Evolutionary conservation across 2,888 invertebrate species (phyloP).

Genomic region (Torymus texanus): DNA sequence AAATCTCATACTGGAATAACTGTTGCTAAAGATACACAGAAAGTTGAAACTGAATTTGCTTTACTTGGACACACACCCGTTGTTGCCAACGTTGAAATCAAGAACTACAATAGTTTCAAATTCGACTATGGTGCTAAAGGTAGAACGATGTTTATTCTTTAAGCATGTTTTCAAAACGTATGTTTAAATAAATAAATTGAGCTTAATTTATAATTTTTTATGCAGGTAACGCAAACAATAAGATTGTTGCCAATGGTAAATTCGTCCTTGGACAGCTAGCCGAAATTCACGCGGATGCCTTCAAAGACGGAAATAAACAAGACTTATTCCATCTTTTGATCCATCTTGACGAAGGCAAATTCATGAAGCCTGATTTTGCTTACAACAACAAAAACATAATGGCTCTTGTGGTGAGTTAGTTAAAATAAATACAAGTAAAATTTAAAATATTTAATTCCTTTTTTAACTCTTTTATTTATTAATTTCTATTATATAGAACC

Average conservation of each 20-base stretch:
- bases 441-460: neutral
- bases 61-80: conserved; percentile 78
- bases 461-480: neutral
- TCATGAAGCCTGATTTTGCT: conserved; percentile 81
- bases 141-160: conserved; percentile 67
- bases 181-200: too few relatives aligned
- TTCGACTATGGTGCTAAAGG: conserved; percentile 77
- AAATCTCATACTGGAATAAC: conserved; percentile 76
- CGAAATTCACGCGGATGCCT: conserved; percentile 78
- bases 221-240: conserved; percentile 73
- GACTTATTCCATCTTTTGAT: conserved; percentile 79
- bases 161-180: too few relatives aligned
- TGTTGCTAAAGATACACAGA: conserved; percentile 77
- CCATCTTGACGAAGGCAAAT: conserved; percentile 80
- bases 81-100: conserved; percentile 76
- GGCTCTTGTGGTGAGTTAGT: conserved; percentile 76
- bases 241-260: conserved; percentile 77
- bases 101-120: conserved; percentile 79
- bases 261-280: conserved; percentile 80
- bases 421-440: neutral
- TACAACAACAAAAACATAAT: conserved; percentile 80
- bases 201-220: conserved; percentile 3
- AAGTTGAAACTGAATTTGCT: conserved; percentile 76
- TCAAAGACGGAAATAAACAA: conserved; percentile 78
- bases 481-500: conserved; percentile 60